Evolutionary conservation across 2,888 invertebrate genomes (phyloP).

Genomic region (Julus scandinavius): DNA sequence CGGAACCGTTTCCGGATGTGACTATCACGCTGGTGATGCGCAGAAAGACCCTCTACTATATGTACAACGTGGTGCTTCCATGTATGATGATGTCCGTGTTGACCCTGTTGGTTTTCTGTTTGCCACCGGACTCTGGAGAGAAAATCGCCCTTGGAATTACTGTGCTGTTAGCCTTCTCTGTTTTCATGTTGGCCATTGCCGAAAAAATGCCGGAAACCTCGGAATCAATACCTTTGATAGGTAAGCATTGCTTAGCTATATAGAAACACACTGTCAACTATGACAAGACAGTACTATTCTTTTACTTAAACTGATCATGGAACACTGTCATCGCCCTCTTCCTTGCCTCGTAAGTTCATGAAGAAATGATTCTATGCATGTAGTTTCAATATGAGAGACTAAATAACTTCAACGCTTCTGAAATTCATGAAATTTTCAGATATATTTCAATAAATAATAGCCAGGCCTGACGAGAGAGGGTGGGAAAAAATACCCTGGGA

Average conservation of each 20-base stretch:
- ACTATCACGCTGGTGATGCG: conserved; percentile 70
- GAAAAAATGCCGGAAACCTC: conserved; percentile 72
- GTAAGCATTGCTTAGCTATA: conserved; percentile 63
- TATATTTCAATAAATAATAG: too few relatives aligned
- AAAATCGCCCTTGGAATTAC: conserved; percentile 71
- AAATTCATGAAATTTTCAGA: too few relatives aligned
- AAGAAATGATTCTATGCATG: too few relatives aligned
- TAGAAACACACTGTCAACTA: too few relatives aligned
- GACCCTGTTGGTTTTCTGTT: conserved; percentile 70
- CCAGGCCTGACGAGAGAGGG: too few relatives aligned
- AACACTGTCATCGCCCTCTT: too few relatives aligned
- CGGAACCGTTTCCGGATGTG: conserved; percentile 71
- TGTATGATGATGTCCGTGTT: conserved; percentile 71
- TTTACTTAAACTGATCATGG: too few relatives aligned
- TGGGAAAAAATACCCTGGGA: too few relatives aligned
- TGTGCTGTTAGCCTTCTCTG: conserved; percentile 71
- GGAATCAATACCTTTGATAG: conserved; percentile 71
- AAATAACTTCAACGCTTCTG: too few relatives aligned
- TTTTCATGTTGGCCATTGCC: conserved; percentile 71
- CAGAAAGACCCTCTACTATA: conserved; percentile 68
- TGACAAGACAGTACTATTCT: too few relatives aligned
- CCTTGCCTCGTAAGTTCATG: too few relatives aligned
- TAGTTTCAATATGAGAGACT: too few relatives aligned
- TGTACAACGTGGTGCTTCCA: conserved; percentile 71
- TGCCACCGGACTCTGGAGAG: conserved; percentile 70